Percentiles rank a stretch among this genome's conserved stretches.
Conservation (phyloP, 2,113 vertebrate species). For the Sander lucioperca region DNA sequence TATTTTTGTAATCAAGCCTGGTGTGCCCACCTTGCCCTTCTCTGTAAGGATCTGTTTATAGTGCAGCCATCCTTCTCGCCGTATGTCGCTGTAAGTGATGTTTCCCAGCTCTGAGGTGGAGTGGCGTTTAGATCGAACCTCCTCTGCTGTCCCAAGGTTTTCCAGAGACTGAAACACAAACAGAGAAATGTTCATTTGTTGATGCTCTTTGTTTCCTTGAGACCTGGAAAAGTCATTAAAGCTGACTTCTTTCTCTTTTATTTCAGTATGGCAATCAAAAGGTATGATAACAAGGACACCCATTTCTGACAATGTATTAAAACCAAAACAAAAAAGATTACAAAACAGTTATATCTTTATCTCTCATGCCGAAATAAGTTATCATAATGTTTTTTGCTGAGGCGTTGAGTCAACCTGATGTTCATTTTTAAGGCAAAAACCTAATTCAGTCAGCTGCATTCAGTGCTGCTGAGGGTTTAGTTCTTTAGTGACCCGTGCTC, state of each 20-base stretch:
- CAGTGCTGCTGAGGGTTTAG: neutral
- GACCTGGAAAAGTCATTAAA: neutral
- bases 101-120: constrained; percentile 96
- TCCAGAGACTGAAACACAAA: constrained; percentile 89
- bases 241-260: neutral
- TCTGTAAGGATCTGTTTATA: constrained; percentile 97
- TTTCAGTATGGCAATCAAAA: neutral
- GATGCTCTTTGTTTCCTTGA: neutral
- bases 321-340: neutral
- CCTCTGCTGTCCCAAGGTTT: constrained; percentile 89
- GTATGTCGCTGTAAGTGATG: constrained; percentile 89
- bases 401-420: neutral
- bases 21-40: constrained; percentile 93
- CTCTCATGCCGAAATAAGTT: neutral
- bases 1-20: accelerated
- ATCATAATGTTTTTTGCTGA: neutral
- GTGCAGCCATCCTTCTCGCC: constrained; percentile 95
- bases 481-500: no score
- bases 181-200: neutral
- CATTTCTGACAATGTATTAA: neutral
- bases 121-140: constrained; percentile 92
- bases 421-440: neutral
- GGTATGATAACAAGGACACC: neutral
- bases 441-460: no score
- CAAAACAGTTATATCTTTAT: neutral